Base-by-base conservation (phyloP, 2,888 invertebrate genomes). In the Pseudeuparius sepicola region DNA sequence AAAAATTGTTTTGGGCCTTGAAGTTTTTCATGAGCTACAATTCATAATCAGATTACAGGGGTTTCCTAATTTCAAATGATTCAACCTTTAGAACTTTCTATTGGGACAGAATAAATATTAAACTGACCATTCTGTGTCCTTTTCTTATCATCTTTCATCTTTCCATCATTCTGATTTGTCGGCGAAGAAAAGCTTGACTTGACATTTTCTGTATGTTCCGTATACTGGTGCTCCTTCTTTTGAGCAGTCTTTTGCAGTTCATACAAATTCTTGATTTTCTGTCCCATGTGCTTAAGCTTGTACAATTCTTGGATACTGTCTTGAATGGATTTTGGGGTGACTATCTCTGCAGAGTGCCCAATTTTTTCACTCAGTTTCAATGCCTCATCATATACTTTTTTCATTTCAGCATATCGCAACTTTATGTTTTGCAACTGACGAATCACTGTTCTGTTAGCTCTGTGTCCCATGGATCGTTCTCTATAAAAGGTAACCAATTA, bases 241-340 rank as follows among this genome's bases (percentile, higher is more conserved):
- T 48, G 44, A 0, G 51, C 39, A 11, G 43, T 40, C 24, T 53
- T 51, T 32, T 57, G 55, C 7, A 46, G 46, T 4, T 46, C 41
- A 30, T 51, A 52, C 9, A 57, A 33, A 26, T 53, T 49, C 26
- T 45, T 49, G 13, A 56, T 54, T 36, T 51, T 54, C 18, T 43
- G 38, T 1, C 57, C 57, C 31, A 47, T 51, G 15, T 51, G 44
- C 31, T 49, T 47, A 16, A 56, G 39, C 4, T 45, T 45, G 34
- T 52, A 56, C 25, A 57, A 41, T 7, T 41, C 38, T 14, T 48
- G 25, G 17, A 55, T 46, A 4, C 34, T 34, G 0, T 43, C 40
- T 10, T 40, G 37, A 14, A 57, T 46, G 13, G 49, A 44, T 30
- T 52, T 39, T 1, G 55, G 44, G 11, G 46, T 47, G 2, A 51